phyloP scores from a whole-genome alignment of 1,140 invertebrate genomes.

The Drosophila repleta region DNA sequence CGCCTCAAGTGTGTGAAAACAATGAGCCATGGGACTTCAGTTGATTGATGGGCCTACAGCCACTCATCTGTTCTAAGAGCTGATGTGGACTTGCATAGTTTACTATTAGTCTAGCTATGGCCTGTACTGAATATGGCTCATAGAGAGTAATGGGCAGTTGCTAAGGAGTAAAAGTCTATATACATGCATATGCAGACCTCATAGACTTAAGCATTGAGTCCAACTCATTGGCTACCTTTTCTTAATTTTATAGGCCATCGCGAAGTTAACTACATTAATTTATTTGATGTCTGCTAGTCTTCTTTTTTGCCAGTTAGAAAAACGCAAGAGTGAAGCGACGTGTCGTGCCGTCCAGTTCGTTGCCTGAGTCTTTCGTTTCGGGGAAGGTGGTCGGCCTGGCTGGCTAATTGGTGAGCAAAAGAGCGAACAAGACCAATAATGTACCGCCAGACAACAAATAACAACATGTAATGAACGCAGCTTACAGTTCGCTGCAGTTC shows the following conservation, averaged over 20 bases:
- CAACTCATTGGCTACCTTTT: too few relatives aligned
- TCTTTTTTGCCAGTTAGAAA: constrained; percentile 20
- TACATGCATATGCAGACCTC: too few relatives aligned
- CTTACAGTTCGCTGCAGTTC: constrained; percentile 57
- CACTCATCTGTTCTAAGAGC: constrained; percentile 17
- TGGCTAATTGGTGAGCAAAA: constrained; percentile 78
- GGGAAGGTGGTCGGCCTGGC: constrained; percentile 16
- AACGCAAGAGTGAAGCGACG: neutral
- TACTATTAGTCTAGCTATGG: constrained; percentile 8
- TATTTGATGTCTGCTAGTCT: neutral
- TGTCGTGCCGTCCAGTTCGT: constrained; percentile 35
- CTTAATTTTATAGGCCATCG: constrained; percentile 1
- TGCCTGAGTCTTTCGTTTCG: constrained; percentile 62
- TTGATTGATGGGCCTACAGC: constrained; percentile 63
- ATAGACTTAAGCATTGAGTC: too few relatives aligned
- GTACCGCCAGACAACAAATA: constrained; percentile 78
- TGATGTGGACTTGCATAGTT: constrained; percentile 18
- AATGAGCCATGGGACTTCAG: constrained; percentile 51
- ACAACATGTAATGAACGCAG: constrained; percentile 79
- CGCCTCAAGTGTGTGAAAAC: constrained; percentile 17
- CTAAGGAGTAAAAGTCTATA: too few relatives aligned
- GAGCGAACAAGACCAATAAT: constrained; percentile 78
- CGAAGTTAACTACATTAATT: neutral
- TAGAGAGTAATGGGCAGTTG: too few relatives aligned
- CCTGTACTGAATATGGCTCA: neutral